Conservation (phyloP, 2,797 vertebrate species). For the Sebastes hubbsi region DNA sequence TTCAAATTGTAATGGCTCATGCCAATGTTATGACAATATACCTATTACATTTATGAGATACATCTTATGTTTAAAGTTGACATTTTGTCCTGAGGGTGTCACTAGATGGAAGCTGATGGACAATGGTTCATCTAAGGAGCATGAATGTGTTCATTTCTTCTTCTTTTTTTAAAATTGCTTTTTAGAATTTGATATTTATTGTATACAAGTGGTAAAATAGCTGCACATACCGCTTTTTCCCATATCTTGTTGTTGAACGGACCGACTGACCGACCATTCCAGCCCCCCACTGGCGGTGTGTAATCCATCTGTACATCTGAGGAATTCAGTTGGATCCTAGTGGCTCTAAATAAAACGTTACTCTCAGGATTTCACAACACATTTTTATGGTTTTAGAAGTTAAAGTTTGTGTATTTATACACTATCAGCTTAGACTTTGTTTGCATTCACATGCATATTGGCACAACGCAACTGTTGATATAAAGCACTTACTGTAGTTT, state of each 20-base stretch:
- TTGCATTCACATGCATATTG: background rate
- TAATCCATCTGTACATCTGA: background rate
- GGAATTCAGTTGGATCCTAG: background rate
- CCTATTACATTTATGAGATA: background rate
- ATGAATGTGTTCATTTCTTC: background rate
- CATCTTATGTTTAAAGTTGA: background rate
- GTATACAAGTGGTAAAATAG: background rate
- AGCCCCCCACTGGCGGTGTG: background rate
- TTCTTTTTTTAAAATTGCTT: background rate
- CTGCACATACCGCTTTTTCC: background rate
- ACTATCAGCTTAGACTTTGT: background rate
- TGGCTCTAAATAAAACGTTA: background rate
- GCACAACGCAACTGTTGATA: background rate
- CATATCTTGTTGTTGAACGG: background rate
- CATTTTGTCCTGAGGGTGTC: background rate
- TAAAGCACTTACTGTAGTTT: background rate
- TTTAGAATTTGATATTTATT: background rate
- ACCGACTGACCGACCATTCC: background rate
- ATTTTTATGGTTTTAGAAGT: background rate
- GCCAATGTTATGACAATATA: background rate
- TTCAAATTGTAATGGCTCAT: background rate
- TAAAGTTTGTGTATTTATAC: background rate
- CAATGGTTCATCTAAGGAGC: background rate
- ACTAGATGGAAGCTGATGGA: background rate
- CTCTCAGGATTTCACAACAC: background rate